phyloP scores from a whole-genome alignment of 2,888 invertebrate species.

The Scelioninae gen. 2 region DNA sequence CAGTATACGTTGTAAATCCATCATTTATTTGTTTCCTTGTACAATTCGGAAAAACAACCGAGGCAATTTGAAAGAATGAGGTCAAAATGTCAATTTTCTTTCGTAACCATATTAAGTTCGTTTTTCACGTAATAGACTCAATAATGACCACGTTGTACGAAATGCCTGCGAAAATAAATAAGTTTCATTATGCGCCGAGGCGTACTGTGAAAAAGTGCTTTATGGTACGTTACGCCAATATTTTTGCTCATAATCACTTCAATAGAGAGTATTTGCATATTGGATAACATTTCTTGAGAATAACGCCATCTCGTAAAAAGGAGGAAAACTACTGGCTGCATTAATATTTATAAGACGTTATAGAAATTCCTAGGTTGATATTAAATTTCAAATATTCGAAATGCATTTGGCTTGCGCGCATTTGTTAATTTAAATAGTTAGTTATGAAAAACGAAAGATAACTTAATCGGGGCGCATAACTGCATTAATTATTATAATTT shows the following conservation, averaged over 20 bases:
- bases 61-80: too few relatives aligned
- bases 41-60: too few relatives aligned
- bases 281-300: conserved; percentile 28
- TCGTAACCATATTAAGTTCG: too few relatives aligned
- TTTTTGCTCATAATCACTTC: conserved; percentile 15
- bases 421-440: conserved; percentile 11
- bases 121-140: too few relatives aligned
- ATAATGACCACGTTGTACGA: background rate
- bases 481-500: background rate
- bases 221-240: conserved; percentile 3
- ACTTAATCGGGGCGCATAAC: background rate
- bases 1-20: too few relatives aligned
- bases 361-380: conserved; percentile 23
- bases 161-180: background rate
- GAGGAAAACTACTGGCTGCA: background rate
- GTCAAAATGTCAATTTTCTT: too few relatives aligned
- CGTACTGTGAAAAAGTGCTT: background rate
- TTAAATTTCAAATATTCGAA: conserved; percentile 25
- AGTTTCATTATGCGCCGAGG: conserved; percentile 1
- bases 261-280: conserved; percentile 27
- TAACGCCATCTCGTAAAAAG: conserved; percentile 24
- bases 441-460: conserved; percentile 1
- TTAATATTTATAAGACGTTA: conserved; percentile 40
- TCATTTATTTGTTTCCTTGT: too few relatives aligned
- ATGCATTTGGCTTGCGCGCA: background rate